Evolutionary conservation across 2,113 vertebrate genomes (phyloP), one percentile per base, ranked within the genome.

Genomic region (Rhadina sibilatrix): DNA sequence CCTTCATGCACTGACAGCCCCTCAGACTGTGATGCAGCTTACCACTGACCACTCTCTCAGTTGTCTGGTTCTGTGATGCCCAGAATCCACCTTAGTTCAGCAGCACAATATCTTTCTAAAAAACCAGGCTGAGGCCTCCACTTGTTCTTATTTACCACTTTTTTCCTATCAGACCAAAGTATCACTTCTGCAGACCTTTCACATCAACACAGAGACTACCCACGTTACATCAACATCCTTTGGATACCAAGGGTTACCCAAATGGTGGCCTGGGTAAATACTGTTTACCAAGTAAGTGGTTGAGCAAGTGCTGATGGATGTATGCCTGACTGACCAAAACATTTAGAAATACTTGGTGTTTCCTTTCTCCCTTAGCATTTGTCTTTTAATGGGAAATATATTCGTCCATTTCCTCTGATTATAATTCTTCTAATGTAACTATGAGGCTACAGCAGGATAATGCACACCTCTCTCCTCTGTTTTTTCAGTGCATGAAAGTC

Each of bases 1-100:
- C 20, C 0, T 3, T 33, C 31, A 13, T 7, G 38, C 6, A 23
- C 3, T 38, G 30, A 12, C 3, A 17, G 3, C 10, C 16, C 3
- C 13, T 64, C n/a, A 46, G 25, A 28, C 5, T 72, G 17, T 31
- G 42, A 69, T 42, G 54, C 1, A 17, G 13, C 37, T 84, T 59
- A n/a, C 11, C 38, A 24, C 24, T 50, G 16, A 63, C 8, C 4
- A 15, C 19, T 24, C 2, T 65, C 7, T 8, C 22, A 37, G 16
- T 4, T 66, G 9, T 33, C 30, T 37, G 17, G 16, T 8, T 63
- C 21, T 60, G 17, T 37, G 44, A 49, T 65, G n/a, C 15, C n/a
- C 65, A 27, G 8, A 76, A 86, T 47, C 24, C 19, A 60, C 6
- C 13, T 31, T 14, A 64, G 27, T 3, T 83, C 24, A 83, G 21